Evolutionary conservation across 2,113 vertebrate genomes (phyloP), one percentile per base, ranked within the genome.

Genomic region (Sorex araneus): DNA sequence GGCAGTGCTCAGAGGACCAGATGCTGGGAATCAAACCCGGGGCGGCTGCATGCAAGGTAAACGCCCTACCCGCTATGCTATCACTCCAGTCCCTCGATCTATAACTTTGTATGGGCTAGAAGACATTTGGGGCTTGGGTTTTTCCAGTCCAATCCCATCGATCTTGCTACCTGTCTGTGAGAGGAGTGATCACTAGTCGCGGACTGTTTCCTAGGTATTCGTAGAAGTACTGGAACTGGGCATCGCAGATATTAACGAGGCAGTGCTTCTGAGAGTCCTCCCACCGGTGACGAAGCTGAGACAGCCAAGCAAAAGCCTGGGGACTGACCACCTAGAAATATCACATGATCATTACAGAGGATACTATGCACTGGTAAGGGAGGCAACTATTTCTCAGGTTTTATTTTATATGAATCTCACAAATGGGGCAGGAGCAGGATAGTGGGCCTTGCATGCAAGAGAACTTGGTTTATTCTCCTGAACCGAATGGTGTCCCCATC

Each of bases 121-220:
- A 23, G 50, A 63, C 50, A 60, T 5, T 34, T 11, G 12, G 3
- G 15, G 1, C 21, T 73, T 71, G 21, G 70, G 12, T 73, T 86
- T 84, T 23, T 11, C 63, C 75, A 32, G 36, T 63, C 8, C 5
- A 3, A 57, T 4, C 75, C 11, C 32, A 34, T 60, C 57, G 18
- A 0, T 21, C 43, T 18, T 25, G n/a, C 94, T 98, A 99, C 98
- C 98, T 98, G 97, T 98, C 98, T 87, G 98, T 99, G 11, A 99
- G 98, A 81, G 98, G 98, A 66, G 98, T 98, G 97, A 98, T 98
- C 97, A 99, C 98, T 12, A 99, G 97, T 40, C 96, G 89, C 32
- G 98, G 97, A 15, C 97, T 98, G 96, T 99, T 99, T 89, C 98
- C 98, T 79, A 99, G 97, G 93, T 98, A 99, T 93, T 99, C 98